Percentiles rank a stretch among this genome's conserved stretches.
These are phyloP conservation scores for Desmodus rotundus DNA, from an alignment of 2,113 vertebrate species.

Conservation along the genomic window DNA sequence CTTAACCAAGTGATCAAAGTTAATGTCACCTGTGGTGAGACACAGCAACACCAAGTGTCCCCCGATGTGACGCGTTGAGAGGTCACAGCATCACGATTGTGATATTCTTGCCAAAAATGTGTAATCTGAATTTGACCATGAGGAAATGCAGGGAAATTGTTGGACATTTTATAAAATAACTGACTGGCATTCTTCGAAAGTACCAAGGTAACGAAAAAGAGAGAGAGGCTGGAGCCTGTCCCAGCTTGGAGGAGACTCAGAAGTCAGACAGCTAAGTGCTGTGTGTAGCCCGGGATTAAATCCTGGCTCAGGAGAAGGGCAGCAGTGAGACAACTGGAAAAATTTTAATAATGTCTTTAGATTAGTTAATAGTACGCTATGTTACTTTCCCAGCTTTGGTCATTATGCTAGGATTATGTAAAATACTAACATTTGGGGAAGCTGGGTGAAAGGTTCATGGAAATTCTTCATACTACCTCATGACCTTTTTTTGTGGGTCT, in stretches of 20 bases:
- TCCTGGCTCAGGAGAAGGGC: background rate
- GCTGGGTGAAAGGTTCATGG: background rate
- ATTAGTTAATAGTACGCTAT: background rate
- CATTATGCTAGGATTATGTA: background rate
- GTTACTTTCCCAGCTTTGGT: background rate
- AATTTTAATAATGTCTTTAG: background rate
- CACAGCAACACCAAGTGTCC: too few relatives aligned
- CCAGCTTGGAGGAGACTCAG: background rate
- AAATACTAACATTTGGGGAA: background rate
- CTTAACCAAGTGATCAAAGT: background rate
- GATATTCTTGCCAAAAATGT: background rate
- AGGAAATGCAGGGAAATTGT: background rate
- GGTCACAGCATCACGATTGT: background rate
- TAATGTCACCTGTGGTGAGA: background rate
- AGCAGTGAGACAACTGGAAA: background rate
- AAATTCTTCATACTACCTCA: background rate
- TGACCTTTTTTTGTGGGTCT: background rate
- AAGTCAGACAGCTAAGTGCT: background rate
- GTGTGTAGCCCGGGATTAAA: background rate
- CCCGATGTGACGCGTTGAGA: background rate
- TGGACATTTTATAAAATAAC: background rate
- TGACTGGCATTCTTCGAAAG: background rate
- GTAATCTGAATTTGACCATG: background rate
- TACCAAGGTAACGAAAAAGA: background rate
- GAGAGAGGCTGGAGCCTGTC: background rate